These are phyloP conservation scores for Choloepus didactylus DNA, from an alignment of 2,797 vertebrate genomes.

Conservation along the genomic window DNA sequence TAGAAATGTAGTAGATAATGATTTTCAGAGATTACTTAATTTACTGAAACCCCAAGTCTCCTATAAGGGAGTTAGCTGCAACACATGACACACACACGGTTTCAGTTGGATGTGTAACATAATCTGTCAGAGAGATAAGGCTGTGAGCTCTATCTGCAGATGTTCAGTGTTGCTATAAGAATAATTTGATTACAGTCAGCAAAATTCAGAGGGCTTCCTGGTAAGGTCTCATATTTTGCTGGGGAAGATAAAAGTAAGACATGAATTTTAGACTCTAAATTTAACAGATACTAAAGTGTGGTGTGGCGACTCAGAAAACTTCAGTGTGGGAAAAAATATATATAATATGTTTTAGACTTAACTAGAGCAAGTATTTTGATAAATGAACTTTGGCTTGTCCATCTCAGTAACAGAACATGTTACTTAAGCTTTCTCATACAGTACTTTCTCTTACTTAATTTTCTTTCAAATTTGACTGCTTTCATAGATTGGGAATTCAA, in stretches of 20 bases:
- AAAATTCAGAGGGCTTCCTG: neutral
- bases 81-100: neutral
- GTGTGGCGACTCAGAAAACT: constrained; percentile 12
- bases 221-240: neutral
- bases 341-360: neutral
- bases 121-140: neutral
- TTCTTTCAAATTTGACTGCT: constrained; percentile 6
- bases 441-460: neutral
- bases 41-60: neutral
- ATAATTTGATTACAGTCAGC: neutral
- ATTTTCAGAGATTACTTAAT: neutral
- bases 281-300: neutral
- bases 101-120: neutral
- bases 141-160: neutral
- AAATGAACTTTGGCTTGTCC: neutral
- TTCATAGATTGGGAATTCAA: neutral
- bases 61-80: neutral
- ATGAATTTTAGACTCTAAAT: neutral
- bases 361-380: constrained; percentile 45
- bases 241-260: neutral
- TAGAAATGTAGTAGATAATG: neutral
- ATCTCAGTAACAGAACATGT: constrained; percentile 22
- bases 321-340: neutral
- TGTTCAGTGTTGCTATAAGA: neutral
- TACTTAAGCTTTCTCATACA: neutral